Evolutionary conservation across 2,888 invertebrate genomes (phyloP).

Genomic region (Coremacera marginata): DNA sequence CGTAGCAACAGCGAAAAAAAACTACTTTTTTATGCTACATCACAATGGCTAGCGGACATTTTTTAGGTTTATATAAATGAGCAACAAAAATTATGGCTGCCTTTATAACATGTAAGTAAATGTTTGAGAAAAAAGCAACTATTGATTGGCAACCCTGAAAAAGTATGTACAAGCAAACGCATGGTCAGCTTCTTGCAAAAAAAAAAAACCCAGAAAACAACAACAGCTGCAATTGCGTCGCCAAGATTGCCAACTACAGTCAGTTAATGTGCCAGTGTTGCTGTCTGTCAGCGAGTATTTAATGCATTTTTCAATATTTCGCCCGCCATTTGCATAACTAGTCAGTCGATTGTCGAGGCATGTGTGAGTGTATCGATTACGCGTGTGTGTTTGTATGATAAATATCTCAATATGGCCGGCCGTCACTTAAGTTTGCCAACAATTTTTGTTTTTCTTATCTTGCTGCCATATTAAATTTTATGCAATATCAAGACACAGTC

Average conservation of each 20-base stretch:
- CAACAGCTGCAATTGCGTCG: neutral
- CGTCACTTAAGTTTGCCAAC: neutral
- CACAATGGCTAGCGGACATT: neutral
- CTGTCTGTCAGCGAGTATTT: neutral
- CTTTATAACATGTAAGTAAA: too few species aligned
- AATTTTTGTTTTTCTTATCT: neutral
- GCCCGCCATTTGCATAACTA: constrained; percentile 35
- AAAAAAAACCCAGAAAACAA: too few species aligned
- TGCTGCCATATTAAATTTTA: neutral
- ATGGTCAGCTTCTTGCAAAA: neutral
- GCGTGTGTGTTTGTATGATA: neutral
- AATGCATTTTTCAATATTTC: neutral
- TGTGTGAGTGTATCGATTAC: neutral
- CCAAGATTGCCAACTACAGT: neutral
- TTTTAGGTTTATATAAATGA: neutral
- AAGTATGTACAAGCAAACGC: neutral
- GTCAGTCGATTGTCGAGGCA: neutral
- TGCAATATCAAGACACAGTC: neutral
- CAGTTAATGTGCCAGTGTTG: too few species aligned
- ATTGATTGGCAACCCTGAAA: constrained; percentile 2
- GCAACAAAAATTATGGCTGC: too few species aligned
- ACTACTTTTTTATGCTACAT: neutral
- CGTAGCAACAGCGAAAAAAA: too few species aligned
- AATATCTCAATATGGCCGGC: neutral
- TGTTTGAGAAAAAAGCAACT: neutral